A percentile compares a stretch with the other conserved stretches of the same genome.
Evolutionary conservation across 1,140 invertebrate species (phyloP).

Genomic region (Drosophila ogumai): DNA sequence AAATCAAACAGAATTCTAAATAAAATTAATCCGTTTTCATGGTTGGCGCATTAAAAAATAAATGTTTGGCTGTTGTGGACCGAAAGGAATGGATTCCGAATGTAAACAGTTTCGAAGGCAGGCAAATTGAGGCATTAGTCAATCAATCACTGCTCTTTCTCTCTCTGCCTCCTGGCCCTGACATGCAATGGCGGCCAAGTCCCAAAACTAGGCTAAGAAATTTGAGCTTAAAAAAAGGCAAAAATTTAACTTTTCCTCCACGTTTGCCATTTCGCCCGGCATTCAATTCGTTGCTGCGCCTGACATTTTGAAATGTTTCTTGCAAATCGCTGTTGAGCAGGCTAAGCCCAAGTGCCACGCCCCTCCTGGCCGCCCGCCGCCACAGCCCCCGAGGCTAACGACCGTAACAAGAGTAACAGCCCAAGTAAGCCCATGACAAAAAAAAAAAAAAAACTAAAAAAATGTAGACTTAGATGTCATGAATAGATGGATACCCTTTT

Average conservation of each 20-base stretch:
- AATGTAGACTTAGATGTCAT: rapidly evolving
- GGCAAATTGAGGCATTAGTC: constrained; percentile 55
- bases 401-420: constrained; percentile 53
- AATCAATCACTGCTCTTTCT: constrained; percentile 33
- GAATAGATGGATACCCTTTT: neutral
- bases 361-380: neutral
- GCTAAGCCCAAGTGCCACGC: constrained; percentile 39
- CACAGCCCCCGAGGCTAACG: constrained; percentile 56
- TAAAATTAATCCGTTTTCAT: constrained; percentile 73
- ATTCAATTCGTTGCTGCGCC: constrained; percentile 66
- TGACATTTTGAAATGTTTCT: constrained; percentile 80
- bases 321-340: constrained; percentile 59
- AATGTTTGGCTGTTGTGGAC: constrained; percentile 26
- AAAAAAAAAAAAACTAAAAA: constrained; percentile 15
- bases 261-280: constrained; percentile 54
- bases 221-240: constrained; percentile 26
- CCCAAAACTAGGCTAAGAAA: constrained; percentile 47
- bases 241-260: constrained; percentile 33
- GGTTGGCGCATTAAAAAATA: constrained; percentile 62
- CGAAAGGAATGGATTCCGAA: constrained; percentile 50
- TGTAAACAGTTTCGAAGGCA: constrained; percentile 50
- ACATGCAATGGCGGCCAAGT: constrained; percentile 35
- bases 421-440: constrained; percentile 15
- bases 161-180: constrained; percentile 4
- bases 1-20: constrained; percentile 70